A percentile compares a stretch with the other conserved stretches of the same genome.
Conservation (phyloP, 1,140 invertebrate genomes). For the Leptopilina clavipes region DNA sequence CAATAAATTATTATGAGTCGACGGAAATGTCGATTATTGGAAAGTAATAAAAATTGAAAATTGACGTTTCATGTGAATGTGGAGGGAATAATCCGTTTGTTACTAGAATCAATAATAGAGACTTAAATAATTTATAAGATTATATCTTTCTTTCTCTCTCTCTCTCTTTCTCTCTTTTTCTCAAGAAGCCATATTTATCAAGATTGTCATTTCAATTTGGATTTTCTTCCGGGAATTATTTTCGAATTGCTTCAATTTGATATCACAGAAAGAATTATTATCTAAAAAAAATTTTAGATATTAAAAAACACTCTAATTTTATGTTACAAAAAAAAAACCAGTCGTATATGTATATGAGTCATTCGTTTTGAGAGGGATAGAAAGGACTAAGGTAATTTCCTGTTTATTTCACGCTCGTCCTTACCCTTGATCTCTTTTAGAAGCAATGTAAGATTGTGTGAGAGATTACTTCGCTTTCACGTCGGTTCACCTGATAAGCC, state of each 20-base stretch:
- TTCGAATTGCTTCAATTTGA: not conserved
- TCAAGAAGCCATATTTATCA: slow-evolving; percentile 3
- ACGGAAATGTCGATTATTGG: not conserved
- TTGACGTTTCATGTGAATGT: not conserved
- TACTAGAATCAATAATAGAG: not conserved
- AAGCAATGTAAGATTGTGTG: slow-evolving; percentile 28
- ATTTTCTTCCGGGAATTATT: not conserved
- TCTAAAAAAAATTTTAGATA: not conserved
- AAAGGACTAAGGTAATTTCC: slow-evolving; percentile 22
- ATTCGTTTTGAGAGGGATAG: not conserved
- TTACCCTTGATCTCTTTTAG: slow-evolving; percentile 30
- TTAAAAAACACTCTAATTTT: too few relatives aligned
- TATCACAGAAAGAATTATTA: not conserved
- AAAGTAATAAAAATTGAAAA: not conserved
- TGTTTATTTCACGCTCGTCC: slow-evolving; percentile 27
- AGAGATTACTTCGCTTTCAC: slow-evolving; percentile 23
- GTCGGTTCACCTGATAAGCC: slow-evolving; percentile 7
- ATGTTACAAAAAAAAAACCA: not conserved
- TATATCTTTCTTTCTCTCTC: not conserved
- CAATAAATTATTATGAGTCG: not conserved
- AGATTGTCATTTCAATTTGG: not conserved
- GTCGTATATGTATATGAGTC: too few relatives aligned
- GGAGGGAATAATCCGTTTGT: not conserved
- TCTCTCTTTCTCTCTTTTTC: too few relatives aligned
- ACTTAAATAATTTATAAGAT: slow-evolving; percentile 9